Conservation (phyloP, 2,113 vertebrate species). For the Amphiprion percula region DNA sequence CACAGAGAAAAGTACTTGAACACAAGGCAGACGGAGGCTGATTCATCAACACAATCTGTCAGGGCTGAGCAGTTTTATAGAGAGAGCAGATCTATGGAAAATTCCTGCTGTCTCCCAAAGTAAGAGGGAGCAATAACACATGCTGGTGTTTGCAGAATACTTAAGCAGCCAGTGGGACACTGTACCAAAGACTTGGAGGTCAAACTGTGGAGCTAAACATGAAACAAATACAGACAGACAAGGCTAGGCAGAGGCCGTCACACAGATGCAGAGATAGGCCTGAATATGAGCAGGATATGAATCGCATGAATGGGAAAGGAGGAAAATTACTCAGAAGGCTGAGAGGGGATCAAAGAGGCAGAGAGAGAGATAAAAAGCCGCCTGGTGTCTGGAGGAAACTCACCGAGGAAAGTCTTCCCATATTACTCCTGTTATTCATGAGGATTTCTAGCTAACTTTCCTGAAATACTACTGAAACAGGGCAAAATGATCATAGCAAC, state of each 20-base stretch:
- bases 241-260: not conserved
- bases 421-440: not conserved
- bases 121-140: conserved; percentile 51
- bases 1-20: conserved; percentile 19
- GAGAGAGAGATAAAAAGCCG: not conserved
- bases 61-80: conserved; percentile 58
- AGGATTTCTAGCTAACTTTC: not conserved
- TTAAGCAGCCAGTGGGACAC: conserved; percentile 52
- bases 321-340: not conserved
- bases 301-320: not conserved
- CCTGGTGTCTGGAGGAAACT: not conserved
- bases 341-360: conserved; percentile 5
- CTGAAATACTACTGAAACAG: not conserved
- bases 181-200: conserved; percentile 54
- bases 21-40: conserved; percentile 42
- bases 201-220: conserved; percentile 57
- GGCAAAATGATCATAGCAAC: too few relatives aligned
- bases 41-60: conserved; percentile 69
- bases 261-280: conserved; percentile 7
- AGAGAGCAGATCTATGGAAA: conserved; percentile 61
- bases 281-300: conserved; percentile 5
- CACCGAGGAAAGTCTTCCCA: too few relatives aligned
- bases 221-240: conserved; percentile 11
- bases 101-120: conserved; percentile 53
- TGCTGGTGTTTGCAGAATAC: conserved; percentile 66